Conservation (phyloP, 2,113 vertebrate species). For the Mastomys coucha region DNA sequence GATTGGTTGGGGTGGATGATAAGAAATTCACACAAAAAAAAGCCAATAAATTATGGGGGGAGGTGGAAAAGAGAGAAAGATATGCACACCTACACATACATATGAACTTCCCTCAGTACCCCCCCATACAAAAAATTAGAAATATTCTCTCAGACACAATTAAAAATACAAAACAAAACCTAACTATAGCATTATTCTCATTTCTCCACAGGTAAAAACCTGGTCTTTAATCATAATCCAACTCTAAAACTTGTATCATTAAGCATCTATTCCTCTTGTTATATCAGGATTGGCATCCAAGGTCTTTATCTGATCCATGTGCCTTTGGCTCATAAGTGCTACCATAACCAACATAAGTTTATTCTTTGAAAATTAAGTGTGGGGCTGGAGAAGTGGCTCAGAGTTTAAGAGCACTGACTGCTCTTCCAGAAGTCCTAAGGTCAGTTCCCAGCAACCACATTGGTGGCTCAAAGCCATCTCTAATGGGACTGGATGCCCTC, state of each 20-base stretch:
- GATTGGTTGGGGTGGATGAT: background rate
- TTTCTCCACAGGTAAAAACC: conserved; percentile 44
- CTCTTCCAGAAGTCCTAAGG: no score
- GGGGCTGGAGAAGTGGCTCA: no score
- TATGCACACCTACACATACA: background rate
- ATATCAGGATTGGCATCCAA: background rate
- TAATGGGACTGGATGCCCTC: no score
- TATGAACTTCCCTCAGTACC: background rate
- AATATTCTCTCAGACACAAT: background rate
- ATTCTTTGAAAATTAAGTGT: conserved; percentile 26
- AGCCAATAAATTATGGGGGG: background rate
- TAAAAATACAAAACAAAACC: conserved; percentile 48
- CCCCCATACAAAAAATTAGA: background rate
- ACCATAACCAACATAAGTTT: background rate
- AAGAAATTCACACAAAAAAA: background rate
- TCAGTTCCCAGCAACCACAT: no score
- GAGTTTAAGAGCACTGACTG: no score
- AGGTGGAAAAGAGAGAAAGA: background rate
- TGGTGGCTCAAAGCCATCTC: no score
- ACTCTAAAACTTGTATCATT: conserved; percentile 26
- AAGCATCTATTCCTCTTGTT: conserved; percentile 29
- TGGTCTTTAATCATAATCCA: conserved; percentile 31
- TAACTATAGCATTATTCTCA: conserved; percentile 22
- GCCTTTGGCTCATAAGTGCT: background rate
- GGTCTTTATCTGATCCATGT: background rate